A percentile compares a stretch with the other conserved stretches of the same genome.
phyloP scores from a whole-genome alignment of 30 jellyfish, hydroid and myxozoan genomes.

The Calvadosia cruxmelitensis region DNA sequence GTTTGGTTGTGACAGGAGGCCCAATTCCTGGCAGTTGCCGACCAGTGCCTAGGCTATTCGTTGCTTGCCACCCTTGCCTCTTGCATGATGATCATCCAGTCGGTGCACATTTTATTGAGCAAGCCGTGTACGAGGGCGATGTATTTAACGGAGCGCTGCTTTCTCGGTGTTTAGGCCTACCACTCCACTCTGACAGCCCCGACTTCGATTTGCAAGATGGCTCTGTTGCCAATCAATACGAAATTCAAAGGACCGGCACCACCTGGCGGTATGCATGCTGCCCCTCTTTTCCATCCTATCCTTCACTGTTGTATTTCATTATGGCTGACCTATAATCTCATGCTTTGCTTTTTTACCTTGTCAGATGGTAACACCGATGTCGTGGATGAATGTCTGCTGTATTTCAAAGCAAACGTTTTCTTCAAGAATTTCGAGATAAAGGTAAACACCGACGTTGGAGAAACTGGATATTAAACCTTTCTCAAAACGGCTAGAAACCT shows the following conservation, averaged over 20 bases:
- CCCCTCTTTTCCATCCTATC: too few relatives aligned
- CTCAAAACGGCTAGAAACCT: too few relatives aligned
- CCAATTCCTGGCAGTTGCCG: too few relatives aligned
- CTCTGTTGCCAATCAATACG: slow-evolving; percentile 84
- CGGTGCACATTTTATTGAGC: too few relatives aligned
- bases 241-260: slow-evolving; percentile 99
- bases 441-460: slow-evolving; percentile 30
- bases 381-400: slow-evolving; percentile 73
- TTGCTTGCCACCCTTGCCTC: too few relatives aligned
- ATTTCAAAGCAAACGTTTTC: slow-evolving; percentile 91
- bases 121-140: too few relatives aligned
- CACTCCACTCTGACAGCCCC: slow-evolving; percentile 66
- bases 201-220: slow-evolving; percentile 75
- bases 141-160: too few relatives aligned
- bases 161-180: slow-evolving; percentile 93
- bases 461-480: too few relatives aligned
- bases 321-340: neutral
- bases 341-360: neutral
- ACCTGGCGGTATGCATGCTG: slow-evolving; percentile 85
- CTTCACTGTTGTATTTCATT: too few relatives aligned
- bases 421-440: slow-evolving; percentile 85
- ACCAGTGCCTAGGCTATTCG: too few relatives aligned
- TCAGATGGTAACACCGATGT: slow-evolving; percentile 67
- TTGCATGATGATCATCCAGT: too few relatives aligned
- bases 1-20: too few relatives aligned